These are phyloP conservation scores for Cenopis cana DNA, from an alignment of 2,888 invertebrate species.

Conservation along the genomic window DNA sequence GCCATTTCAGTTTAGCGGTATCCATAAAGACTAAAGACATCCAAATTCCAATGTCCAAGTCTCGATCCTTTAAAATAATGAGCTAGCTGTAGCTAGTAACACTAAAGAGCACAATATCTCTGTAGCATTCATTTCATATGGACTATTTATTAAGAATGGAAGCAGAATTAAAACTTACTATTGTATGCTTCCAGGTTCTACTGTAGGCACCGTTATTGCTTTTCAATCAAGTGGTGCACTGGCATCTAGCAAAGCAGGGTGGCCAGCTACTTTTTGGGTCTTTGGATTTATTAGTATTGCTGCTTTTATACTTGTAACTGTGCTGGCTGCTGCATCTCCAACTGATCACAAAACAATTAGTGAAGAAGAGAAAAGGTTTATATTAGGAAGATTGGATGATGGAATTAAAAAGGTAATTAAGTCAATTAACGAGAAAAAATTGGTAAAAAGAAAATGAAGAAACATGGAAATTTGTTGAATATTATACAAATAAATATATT, in stretches of 20 bases:
- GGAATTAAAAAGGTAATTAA: conserved; percentile 21
- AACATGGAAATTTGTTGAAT: too few species aligned
- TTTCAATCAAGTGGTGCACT: conserved; percentile 31
- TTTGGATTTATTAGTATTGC: conserved; percentile 16
- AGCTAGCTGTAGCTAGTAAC: too few species aligned
- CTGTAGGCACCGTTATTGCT: conserved; percentile 30
- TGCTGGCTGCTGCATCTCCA: conserved; percentile 26
- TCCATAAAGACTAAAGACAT: too few species aligned
- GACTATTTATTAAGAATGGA: too few species aligned
- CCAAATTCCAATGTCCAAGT: too few species aligned
- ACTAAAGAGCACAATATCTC: too few species aligned
- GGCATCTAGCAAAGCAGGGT: conserved; percentile 23
- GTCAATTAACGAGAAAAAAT: too few species aligned
- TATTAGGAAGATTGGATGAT: conserved; percentile 31
- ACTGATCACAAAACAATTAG: conserved; percentile 27
- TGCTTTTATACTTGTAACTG: conserved; percentile 7
- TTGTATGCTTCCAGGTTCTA: conserved; percentile 17
- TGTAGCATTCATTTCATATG: too few species aligned
- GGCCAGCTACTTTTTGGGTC: conserved; percentile 35
- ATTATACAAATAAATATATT: too few species aligned
- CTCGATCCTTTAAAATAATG: too few species aligned
- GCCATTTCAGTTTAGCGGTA: too few species aligned
- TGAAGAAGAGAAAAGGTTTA: conserved; percentile 34
- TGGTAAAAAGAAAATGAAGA: too few species aligned
- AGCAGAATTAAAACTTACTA: not conserved